Base-by-base conservation (phyloP, 1,140 invertebrate species). In the Acromyrmex echinatior region DNA sequence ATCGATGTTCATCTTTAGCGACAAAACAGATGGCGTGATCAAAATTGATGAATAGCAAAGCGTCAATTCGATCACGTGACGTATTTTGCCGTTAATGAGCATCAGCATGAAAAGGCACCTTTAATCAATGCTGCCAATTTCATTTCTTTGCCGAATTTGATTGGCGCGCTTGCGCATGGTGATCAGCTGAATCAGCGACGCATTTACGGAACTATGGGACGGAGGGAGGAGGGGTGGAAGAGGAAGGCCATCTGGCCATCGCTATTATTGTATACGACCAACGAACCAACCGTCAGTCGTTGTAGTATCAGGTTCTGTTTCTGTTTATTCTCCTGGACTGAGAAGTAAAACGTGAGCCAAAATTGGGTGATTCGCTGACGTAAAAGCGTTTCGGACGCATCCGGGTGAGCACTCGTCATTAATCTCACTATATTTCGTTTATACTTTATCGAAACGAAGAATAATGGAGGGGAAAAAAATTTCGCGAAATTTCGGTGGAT, bases 351-450 rank as follows among this genome's bases (percentile, higher is more conserved):
- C 28, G 91, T 87, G 58, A 89, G 88, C 87, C 90, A 88, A 93
- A 85, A 95, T 92, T 94, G 94, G 94, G 90, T 94, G 93, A 94
- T 90, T 80, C 76, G 90, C 81, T 88, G 71, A 91, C 62, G 91
- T 93, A 77, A 93, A 86, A 73, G 87, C 90, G 91, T 92, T 91
- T 91, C 91, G 94, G 94, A 94, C 94, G 94, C 94, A 94, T 95
- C 94, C 94, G 94, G 94, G 94, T 95, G 81, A 94, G 94, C 92
- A 25, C 45, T 65, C 25, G 0, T 14, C 25, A n/a, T 1, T 9
- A 45, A 66, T 79, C 35, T 73, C 3, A 6, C 10, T 14, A 1
- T 14, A 5, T 31, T 68, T 16, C 12, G 10, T 21, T 35, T 18
- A 4, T 18, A 16, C 14, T 51, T 68, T 45, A 7, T 3, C 28